phyloP scores from a whole-genome alignment of 1,140 invertebrate genomes.

The Mesaphorura yosii region DNA sequence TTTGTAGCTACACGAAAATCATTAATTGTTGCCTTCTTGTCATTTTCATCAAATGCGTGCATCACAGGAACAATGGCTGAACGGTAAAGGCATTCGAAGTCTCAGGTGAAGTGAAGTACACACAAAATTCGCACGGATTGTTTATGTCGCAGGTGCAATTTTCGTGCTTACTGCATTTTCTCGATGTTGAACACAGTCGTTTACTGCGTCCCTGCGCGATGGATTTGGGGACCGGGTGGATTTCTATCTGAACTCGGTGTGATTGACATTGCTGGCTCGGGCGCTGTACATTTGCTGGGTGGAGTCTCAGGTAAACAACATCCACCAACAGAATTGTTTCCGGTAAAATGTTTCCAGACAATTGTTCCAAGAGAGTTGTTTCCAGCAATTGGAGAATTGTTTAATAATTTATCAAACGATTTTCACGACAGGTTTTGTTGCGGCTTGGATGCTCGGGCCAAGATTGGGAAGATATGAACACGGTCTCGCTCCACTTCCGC shows the following conservation, averaged over 20 bases:
- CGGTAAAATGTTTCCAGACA: no score
- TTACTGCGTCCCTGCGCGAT: slow-evolving; percentile 67
- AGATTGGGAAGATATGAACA: slow-evolving; percentile 72
- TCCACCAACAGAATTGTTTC: no score
- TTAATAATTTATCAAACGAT: no score
- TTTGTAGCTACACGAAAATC: no score
- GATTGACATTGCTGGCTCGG: slow-evolving; percentile 44
- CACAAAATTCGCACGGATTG: no score
- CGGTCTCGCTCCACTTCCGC: slow-evolving; percentile 57
- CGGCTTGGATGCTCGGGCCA: slow-evolving; percentile 78
- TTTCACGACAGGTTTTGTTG: slow-evolving; percentile 45
- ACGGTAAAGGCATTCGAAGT: no score
- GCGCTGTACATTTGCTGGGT: slow-evolving; percentile 47
- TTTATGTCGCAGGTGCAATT: slow-evolving; percentile 61
- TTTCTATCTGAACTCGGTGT: slow-evolving; percentile 41
- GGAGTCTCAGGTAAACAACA: slow-evolving; percentile 38
- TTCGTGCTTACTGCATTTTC: slow-evolving; percentile 80
- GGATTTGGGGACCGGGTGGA: slow-evolving; percentile 44
- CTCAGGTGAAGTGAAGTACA: no score
- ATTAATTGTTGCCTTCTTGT: no score
- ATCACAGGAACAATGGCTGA: slow-evolving; percentile 44
- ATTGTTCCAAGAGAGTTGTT: no score
- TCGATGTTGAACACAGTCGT: slow-evolving; percentile 79
- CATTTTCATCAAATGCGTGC: no score
- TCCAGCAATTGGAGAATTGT: no score